Evolutionary conservation across 2,113 vertebrate species (phyloP), one percentile per base, ranked within the genome.

Genomic region (Cichladusa arquata): DNA sequence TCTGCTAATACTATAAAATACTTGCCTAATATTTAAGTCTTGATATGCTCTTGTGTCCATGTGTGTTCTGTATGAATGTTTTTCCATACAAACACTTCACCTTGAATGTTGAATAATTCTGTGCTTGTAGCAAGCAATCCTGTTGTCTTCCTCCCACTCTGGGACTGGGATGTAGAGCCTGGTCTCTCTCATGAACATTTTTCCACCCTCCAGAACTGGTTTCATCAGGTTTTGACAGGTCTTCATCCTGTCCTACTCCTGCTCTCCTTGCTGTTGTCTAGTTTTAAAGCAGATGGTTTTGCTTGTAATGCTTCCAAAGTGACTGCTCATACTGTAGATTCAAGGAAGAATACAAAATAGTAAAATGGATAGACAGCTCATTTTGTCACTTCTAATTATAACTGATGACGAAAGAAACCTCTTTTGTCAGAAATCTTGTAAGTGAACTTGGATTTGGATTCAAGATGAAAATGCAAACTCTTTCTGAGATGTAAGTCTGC

Each of bases 201-300:
- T 91, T 94, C 74, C 71, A 80, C n/a, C 29, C 31, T 77, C 15
- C 69, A 77, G 60, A 81, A 71, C 8, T 47, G 65, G 22, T 82
- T 83, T 83, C 57, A 23, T 70, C 40, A 42, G 40, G 40, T 42
- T 42, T 42, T 42, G 40, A 42, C 40, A 14, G 40, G 33, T 94
- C 72, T 90, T 94, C 73, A 85, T 91, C 57, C 33, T 77, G 65
- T 94, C 74, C 24, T 82, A 4, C 34, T 87, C 53, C 29, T 79
- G 66, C 54, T 83, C 34, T 93, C 74, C 67, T 95, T 81, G 34
- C 82, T 94, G 72, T 95, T 90, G 40, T 81, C 79, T 95, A 42
- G 15, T 73, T 88, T 93, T 92, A 78, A 92, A 90, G 67, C 93
- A 96, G 93, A 96, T 92, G 96, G 86, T 97, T 96, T 90, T 92